Percentiles rank a stretch among this genome's conserved stretches.
Evolutionary conservation across 2,888 invertebrate species (phyloP).

Genomic region (Parnassius apollo): DNA sequence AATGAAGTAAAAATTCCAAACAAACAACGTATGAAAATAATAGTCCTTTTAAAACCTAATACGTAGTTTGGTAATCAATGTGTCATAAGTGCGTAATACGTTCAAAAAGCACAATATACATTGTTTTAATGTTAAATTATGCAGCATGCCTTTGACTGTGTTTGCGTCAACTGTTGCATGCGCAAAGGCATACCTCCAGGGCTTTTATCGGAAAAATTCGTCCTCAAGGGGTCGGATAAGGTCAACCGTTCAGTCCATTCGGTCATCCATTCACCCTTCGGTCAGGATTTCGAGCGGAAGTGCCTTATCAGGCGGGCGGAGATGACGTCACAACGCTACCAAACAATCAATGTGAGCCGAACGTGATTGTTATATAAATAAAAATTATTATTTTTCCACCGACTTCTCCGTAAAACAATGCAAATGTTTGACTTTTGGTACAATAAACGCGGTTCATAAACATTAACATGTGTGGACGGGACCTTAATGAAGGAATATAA

Average conservation of each 20-base stretch:
- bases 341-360: conserved; percentile 61
- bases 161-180: conserved; percentile 6
- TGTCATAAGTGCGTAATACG: conserved; percentile 6
- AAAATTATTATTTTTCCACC: conserved; percentile 45
- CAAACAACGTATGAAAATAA: too few relatives aligned
- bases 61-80: not conserved
- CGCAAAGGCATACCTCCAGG: not conserved
- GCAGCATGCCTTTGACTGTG: not conserved
- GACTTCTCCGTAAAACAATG: conserved; percentile 64
- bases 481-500: conserved; percentile 6
- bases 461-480: conserved; percentile 26
- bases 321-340: conserved; percentile 65
- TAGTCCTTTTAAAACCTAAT: not conserved
- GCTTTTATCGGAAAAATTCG: conserved; percentile 34
- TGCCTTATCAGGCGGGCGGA: conserved; percentile 74
- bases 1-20: too few relatives aligned
- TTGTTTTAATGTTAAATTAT: not conserved
- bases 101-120: conserved; percentile 1
- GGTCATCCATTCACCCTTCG: conserved; percentile 39
- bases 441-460: conserved; percentile 35
- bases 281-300: conserved; percentile 72
- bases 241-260: conserved; percentile 27
- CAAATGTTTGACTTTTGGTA: conserved; percentile 55
- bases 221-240: conserved; percentile 44
- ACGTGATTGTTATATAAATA: conserved; percentile 78